Evolutionary conservation across 2,797 vertebrate species (phyloP), one percentile per base, ranked within the genome.

Genomic region (Brachyrhaphis roseni): DNA sequence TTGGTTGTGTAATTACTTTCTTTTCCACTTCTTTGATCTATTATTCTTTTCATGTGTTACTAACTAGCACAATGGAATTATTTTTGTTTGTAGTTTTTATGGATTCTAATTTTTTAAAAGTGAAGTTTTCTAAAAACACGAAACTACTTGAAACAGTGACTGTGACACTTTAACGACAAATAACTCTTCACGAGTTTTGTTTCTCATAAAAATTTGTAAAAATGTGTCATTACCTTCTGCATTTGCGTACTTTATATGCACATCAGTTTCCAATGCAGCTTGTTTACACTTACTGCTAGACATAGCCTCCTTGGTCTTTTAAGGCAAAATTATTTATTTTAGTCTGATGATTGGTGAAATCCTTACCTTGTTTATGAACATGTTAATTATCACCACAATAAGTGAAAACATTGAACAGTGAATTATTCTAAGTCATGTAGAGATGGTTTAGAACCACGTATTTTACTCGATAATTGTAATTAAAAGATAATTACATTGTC

Each of bases 1-100:
- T 41, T 39, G 20, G 20, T 68, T 68, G 64, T 41, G 23, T 41
- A 68, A 68, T 68, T 45, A 8, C 13, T 13, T 71, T 43, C 20
- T 68, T 68, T 41, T 68, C 18, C 66, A 43, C n/a, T 45, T 71
- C 26, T 45, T n/a, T 71, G 68, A 71, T 45, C 41, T 45, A 11
- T 43, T 45, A 71, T 43, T 26, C 26, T 45, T 71, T 71, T 71
- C 13, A 71, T 71, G 11, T 71, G 68, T 71, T 0, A 45, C 68
- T 28, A 70, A n/a, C 41, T 45, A n/a, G n/a, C 11, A n/a, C 41
- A 70, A 43, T 70, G 26, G 41, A 13, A 28, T 71, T n/a, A n/a
- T 68, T 71, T 71, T 45, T 15, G 41, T 71, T 71, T n/a, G n/a
- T 45, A 45, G 12, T 45, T 71, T 71, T 28, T 43, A 71, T 71